Conservation (phyloP, 2,888 invertebrate species). For the Artemia sinica region DNA sequence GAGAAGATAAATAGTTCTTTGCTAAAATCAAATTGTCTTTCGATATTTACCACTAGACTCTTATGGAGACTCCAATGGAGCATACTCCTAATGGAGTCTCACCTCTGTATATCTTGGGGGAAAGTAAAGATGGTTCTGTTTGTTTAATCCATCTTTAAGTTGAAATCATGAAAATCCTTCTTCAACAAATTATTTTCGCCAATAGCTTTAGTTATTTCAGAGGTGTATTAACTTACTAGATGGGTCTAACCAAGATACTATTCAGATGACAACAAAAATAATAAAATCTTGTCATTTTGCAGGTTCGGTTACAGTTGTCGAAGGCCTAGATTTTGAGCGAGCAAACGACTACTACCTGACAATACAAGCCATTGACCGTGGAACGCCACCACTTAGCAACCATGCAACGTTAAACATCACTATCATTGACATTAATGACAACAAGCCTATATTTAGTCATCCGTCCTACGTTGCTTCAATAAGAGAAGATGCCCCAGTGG, state of each 20-base stretch:
- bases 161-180: no score
- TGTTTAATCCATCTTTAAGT: no score
- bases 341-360: conserved; percentile 69
- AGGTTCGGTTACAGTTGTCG: conserved; percentile 57
- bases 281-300: conserved; percentile 21
- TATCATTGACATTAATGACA: conserved; percentile 69
- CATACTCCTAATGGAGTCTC: no score
- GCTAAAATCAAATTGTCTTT: no score
- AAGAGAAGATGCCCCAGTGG: conserved; percentile 55
- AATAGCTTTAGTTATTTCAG: neutral
- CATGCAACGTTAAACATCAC: conserved; percentile 71
- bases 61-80: no score
- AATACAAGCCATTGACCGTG: conserved; percentile 75
- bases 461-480: conserved; percentile 55
- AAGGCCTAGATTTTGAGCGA: conserved; percentile 69
- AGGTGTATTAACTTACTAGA: conserved; percentile 15
- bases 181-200: no score
- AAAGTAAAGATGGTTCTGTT: no score
- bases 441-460: conserved; percentile 61
- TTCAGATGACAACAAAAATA: neutral
- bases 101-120: no score
- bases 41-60: no score
- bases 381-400: conserved; percentile 69
- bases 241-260: neutral
- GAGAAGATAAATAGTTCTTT: no score